A percentile compares a stretch with the other conserved stretches of the same genome.
Evolutionary conservation across 1,140 invertebrate species (phyloP).

Genomic region (Drosophila equinoxialis): DNA sequence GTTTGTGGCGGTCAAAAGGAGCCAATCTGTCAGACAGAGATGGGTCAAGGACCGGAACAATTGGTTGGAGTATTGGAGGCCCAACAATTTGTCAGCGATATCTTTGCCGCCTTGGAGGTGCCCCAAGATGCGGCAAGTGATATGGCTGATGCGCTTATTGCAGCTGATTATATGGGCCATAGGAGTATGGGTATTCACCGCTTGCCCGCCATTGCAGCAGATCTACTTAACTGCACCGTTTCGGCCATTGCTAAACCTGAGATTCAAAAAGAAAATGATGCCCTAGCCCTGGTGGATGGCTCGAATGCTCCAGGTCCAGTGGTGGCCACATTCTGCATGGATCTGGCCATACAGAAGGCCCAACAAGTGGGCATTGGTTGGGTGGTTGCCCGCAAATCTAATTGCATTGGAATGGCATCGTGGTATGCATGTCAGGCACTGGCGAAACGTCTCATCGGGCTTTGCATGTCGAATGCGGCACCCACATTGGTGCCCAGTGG

Average conservation of each 20-base stretch:
- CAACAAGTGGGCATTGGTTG: conserved; percentile 91
- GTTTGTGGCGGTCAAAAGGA: conserved; percentile 23
- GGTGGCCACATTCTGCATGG: conserved; percentile 94
- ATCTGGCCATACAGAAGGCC: conserved; percentile 92
- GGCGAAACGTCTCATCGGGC: conserved; percentile 90
- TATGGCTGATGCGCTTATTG: conserved; percentile 90
- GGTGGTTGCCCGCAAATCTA: conserved; percentile 88
- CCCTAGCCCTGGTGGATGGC: conserved; percentile 92
- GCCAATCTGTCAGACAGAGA: background rate
- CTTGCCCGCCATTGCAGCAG: conserved; percentile 39
- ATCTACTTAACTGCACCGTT: conserved; percentile 40
- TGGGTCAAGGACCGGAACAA: background rate
- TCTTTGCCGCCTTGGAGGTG: conserved; percentile 50
- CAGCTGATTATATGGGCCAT: conserved; percentile 93
- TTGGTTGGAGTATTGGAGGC: conserved; percentile 41
- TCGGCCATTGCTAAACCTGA: conserved; percentile 84
- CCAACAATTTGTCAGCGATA: conserved; percentile 48
- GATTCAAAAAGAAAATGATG: conserved; percentile 87
- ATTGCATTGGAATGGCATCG: conserved; percentile 87
- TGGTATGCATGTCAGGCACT: conserved; percentile 92
- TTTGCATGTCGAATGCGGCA: conserved; percentile 95
- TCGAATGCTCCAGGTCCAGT: conserved; percentile 92
- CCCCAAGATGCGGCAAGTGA: conserved; percentile 85
- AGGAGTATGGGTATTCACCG: conserved; percentile 91
- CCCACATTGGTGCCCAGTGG: conserved; percentile 92